Base-by-base conservation (phyloP, 2,113 vertebrate genomes). In the Myotis yumanensis region DNA sequence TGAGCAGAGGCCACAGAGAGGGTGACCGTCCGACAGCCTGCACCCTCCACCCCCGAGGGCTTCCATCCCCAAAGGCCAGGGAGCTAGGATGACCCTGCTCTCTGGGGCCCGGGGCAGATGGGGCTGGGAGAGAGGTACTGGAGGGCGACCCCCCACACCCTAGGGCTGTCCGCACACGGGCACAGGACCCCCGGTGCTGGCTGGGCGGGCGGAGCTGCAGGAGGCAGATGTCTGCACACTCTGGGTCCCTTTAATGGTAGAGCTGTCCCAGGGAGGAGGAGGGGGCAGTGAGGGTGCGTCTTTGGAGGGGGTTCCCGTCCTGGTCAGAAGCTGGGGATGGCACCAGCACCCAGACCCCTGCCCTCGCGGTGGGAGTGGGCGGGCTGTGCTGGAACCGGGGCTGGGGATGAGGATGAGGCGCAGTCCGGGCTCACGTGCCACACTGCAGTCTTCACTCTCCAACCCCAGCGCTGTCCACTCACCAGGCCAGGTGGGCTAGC, bases 391-490 rank as follows among this genome's bases (percentile, higher is more conserved):
- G 35, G 59, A 14, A 1, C 48, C 1, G 15, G 62, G 57, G 22
- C 4, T 20, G 10, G 64, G 73, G 64, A 23, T 22, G 18, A 52
- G 73, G 64, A 30, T 11, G 18, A 0, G 30, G 20, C 2, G 14
- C 37, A 4, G 51, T 5, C 23, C 17, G 0, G 48, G 40, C 9
- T 8, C 71, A 22, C 11, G 4, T 16, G 0, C 25, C 32, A 35
- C 23, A 0, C 37, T 0, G 8, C 17, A 10, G 11, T 23, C 6
- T 0, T 25, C 7, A 0, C 68, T 46, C 40, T 12, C 71, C 0
- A 1, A 18, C 14, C 73, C 28, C 25, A 8, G 2, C 25, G 2
- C 43, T 2, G 0, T 7, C 11, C 1, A 1, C 20, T 8, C 4
- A 3, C 46, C 17, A 11, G 87, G 75, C n/a, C 16, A 0, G 16